Percentiles rank a stretch among this genome's conserved stretches.
These are phyloP conservation scores for Strigamia crassipes DNA, from an alignment of 2,888 invertebrate genomes.

Conservation along the genomic window DNA sequence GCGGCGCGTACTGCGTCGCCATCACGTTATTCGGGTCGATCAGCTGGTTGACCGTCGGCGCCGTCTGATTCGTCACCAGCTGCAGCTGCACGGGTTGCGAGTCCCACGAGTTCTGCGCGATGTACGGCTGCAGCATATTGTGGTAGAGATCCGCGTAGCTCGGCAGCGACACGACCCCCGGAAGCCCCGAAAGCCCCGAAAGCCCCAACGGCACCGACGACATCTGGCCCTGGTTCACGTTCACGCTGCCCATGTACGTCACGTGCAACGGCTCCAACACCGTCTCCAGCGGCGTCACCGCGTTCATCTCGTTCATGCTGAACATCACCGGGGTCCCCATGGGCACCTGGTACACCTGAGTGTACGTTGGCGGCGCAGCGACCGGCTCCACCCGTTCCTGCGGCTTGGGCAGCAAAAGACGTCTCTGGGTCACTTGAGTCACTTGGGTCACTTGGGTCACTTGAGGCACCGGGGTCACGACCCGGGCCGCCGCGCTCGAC, in stretches of 20 bases:
- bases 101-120: too few species aligned
- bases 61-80: not conserved
- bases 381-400: not conserved
- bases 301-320: not conserved
- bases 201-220: slow-evolving; percentile 45
- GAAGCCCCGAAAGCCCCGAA: too few species aligned
- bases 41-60: not conserved
- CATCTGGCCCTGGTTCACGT: slow-evolving; percentile 36
- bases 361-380: too few species aligned
- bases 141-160: not conserved
- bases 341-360: slow-evolving; percentile 41
- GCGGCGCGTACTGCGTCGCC: not conserved
- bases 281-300: slow-evolving; percentile 34
- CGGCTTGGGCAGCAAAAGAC: slow-evolving; percentile 33
- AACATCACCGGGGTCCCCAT: slow-evolving; percentile 43
- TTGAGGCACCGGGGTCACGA: too few species aligned
- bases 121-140: not conserved
- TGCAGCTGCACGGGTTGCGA: not conserved
- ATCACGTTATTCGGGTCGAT: not conserved
- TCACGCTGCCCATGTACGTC: slow-evolving; percentile 46
- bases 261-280: slow-evolving; percentile 38
- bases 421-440: not conserved
- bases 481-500: too few species aligned
- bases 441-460: not conserved
- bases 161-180: slow-evolving; percentile 31